These are phyloP conservation scores for Lycaon pictus DNA, from an alignment of 2,113 vertebrate species.

Conservation along the genomic window DNA sequence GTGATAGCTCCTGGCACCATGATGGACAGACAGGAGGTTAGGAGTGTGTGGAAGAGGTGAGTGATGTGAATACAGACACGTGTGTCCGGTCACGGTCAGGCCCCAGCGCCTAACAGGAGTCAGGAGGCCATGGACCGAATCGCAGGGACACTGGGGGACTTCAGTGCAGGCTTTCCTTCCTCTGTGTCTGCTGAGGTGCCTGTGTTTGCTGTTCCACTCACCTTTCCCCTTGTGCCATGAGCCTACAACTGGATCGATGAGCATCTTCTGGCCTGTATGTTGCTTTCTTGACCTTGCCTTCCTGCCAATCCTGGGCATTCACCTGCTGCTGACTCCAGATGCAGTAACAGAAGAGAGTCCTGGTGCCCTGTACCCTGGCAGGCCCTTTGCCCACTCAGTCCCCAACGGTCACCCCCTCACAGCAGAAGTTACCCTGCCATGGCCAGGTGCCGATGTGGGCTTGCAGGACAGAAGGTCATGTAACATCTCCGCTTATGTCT, in stretches of 20 bases:
- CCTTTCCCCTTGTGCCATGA: not conserved
- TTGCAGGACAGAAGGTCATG: not conserved
- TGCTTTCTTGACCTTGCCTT: not conserved
- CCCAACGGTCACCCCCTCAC: fast-evolving
- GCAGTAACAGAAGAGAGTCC: not conserved
- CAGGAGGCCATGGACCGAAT: fast-evolving
- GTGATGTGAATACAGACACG: not conserved
- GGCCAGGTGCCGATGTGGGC: fast-evolving
- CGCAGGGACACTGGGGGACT: not conserved
- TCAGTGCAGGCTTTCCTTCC: fast-evolving
- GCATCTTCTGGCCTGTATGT: not conserved
- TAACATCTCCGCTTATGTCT: too few relatives aligned
- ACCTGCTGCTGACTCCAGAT: too few relatives aligned
- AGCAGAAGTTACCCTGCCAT: not conserved
- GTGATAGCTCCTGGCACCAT: too few relatives aligned
- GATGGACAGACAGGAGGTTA: not conserved
- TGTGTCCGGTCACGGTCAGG: not conserved
- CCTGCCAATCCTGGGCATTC: not conserved
- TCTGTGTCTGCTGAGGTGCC: not conserved
- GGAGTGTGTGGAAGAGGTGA: too few relatives aligned
- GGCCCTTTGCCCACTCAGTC: not conserved
- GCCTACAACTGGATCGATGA: not conserved
- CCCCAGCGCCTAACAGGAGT: not conserved
- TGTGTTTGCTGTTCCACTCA: not conserved
- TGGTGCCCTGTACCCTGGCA: fast-evolving